These are phyloP conservation scores for Chlorospingus semifuscus DNA, from an alignment of 2,797 vertebrate genomes.

Conservation along the genomic window DNA sequence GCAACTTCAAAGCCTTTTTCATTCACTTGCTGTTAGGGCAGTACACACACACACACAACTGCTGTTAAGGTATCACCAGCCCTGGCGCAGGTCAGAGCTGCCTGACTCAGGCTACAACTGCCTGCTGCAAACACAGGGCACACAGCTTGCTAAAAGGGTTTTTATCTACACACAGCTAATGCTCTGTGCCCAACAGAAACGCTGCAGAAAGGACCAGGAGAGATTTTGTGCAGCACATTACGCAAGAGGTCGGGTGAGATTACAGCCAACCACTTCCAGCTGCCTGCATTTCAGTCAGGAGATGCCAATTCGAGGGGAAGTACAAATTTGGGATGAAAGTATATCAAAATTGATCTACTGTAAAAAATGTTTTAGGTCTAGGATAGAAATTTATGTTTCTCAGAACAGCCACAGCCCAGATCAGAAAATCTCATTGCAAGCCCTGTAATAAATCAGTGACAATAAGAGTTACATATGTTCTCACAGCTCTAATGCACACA, in stretches of 20 bases:
- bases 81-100: not conserved
- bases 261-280: not conserved
- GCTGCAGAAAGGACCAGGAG: not conserved
- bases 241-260: not conserved
- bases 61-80: slow-evolving; percentile 8
- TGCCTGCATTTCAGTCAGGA: not conserved
- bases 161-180: not conserved
- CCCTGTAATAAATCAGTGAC: not conserved
- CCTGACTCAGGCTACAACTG: not conserved
- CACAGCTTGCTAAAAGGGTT: not conserved
- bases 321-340: not conserved
- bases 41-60: not conserved
- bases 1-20: slow-evolving; percentile 34
- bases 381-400: not conserved
- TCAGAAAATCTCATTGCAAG: not conserved
- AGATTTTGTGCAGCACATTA: not conserved
- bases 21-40: not conserved
- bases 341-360: not conserved
- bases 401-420: not conserved
- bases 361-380: not conserved
- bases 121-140: not conserved
- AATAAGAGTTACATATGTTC: not conserved
- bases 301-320: not conserved
- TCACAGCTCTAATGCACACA: not conserved
- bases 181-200: not conserved